phyloP scores from a whole-genome alignment of 2,113 vertebrate genomes.

The Camelus bactrianus region DNA sequence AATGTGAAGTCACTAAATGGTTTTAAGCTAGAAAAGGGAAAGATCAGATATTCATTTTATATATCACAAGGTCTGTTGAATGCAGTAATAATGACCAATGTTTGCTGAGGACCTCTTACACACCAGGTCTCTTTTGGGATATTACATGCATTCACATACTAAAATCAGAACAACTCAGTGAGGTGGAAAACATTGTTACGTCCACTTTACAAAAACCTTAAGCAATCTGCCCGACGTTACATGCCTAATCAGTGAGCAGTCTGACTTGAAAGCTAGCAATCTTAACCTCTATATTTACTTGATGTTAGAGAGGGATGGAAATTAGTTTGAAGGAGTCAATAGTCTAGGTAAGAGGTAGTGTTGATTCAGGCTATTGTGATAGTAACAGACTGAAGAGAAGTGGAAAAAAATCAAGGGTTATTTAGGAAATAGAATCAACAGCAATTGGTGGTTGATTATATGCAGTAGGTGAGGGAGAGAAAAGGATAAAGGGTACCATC shows the following conservation, averaged over 20 bases:
- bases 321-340: neutral
- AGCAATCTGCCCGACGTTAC: neutral
- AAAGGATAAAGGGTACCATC: neutral
- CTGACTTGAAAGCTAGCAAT: neutral
- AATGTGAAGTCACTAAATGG: neutral
- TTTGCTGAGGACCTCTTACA: neutral
- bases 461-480: neutral
- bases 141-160: neutral
- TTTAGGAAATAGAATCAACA: neutral
- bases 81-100: neutral
- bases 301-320: neutral
- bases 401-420: neutral
- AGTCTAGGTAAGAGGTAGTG: neutral
- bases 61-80: neutral
- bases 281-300: neutral
- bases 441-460: neutral
- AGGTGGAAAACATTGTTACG: neutral
- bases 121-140: neutral
- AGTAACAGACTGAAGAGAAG: neutral
- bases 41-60: neutral
- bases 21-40: neutral
- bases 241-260: neutral
- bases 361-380: neutral
- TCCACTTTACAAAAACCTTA: neutral
- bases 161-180: neutral